These are phyloP conservation scores for Frankliniella fusca DNA, from an alignment of 2,888 invertebrate species.

Conservation along the genomic window DNA sequence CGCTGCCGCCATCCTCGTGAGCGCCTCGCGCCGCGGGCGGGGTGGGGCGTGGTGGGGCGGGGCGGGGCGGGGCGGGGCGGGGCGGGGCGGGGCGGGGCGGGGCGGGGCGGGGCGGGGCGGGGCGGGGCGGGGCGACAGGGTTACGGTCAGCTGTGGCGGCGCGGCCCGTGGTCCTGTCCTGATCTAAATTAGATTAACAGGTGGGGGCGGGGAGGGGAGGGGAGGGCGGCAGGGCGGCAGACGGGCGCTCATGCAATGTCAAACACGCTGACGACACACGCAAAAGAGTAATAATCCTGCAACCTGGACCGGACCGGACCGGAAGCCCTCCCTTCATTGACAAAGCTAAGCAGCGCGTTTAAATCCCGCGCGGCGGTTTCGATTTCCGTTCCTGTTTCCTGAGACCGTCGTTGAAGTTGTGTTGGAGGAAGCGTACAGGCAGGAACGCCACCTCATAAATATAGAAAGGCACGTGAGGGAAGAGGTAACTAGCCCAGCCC, in stretches of 20 bases:
- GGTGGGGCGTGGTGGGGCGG: not conserved
- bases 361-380: too few relatives aligned
- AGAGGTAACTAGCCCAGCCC: too few relatives aligned
- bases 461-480: too few relatives aligned
- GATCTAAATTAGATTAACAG: conserved; percentile 21
- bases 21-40: not conserved
- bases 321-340: not conserved
- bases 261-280: not conserved
- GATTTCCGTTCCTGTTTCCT: too few relatives aligned
- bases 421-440: too few relatives aligned
- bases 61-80: not conserved
- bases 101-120: not conserved
- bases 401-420: too few relatives aligned
- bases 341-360: too few relatives aligned
- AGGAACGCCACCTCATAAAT: too few relatives aligned
- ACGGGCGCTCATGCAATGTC: not conserved
- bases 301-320: not conserved
- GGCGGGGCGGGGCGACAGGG: not conserved
- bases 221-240: not conserved
- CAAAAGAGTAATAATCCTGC: too few relatives aligned
- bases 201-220: not conserved
- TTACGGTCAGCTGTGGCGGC: not conserved
- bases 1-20: not conserved
- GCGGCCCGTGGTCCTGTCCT: not conserved
- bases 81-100: not conserved